Percentiles rank a stretch among this genome's conserved stretches.
phyloP scores from a whole-genome alignment of 2,113 vertebrate genomes.

The Casuarius casuarius region DNA sequence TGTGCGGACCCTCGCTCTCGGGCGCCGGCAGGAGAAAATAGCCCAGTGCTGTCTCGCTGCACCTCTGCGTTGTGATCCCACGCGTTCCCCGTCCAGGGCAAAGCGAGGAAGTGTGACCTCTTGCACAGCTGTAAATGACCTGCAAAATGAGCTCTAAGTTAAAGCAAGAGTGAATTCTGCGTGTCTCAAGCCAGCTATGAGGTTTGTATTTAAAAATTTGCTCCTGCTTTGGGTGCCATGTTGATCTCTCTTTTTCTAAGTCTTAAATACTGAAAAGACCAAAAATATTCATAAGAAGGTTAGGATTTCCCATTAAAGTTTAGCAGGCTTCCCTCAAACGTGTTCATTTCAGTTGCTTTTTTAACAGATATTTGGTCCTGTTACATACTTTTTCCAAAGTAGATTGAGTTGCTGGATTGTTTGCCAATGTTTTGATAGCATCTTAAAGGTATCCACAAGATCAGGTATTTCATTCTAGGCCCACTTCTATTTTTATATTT shows the following conservation, averaged over 20 bases:
- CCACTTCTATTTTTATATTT: background rate
- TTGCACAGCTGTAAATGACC: background rate
- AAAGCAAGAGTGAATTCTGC: background rate
- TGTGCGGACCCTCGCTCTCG: background rate
- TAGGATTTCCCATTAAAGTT: background rate
- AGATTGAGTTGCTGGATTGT: background rate
- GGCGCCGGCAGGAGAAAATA: background rate
- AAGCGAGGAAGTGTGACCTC: background rate
- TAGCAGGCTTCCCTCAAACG: background rate
- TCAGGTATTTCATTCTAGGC: background rate
- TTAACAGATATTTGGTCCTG: background rate
- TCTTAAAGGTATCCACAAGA: background rate
- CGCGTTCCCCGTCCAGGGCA: background rate
- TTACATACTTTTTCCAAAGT: background rate
- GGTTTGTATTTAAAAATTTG: background rate
- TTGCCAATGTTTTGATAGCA: background rate
- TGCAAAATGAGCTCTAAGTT: background rate
- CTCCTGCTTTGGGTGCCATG: background rate
- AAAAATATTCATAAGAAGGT: background rate
- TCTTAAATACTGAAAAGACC: background rate
- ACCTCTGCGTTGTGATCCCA: background rate
- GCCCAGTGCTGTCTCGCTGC: background rate
- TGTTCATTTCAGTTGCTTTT: background rate
- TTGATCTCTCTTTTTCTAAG: background rate
- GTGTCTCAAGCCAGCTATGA: background rate